Evolutionary conservation across 1,140 invertebrate species (phyloP).

Genomic region (Heterodera schachtii): DNA sequence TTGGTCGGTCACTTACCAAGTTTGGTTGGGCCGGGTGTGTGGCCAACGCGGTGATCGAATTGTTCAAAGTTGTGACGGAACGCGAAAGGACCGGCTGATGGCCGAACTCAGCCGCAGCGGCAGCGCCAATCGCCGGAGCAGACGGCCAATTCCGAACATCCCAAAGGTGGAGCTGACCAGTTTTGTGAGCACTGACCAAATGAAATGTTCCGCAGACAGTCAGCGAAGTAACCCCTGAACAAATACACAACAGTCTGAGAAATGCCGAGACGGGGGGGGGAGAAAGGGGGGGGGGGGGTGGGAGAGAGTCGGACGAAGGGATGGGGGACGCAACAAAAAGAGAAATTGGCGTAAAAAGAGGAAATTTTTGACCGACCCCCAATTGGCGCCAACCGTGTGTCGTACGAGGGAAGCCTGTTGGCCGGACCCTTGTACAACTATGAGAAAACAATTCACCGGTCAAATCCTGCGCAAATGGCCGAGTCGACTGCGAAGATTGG

Average conservation of each 20-base stretch:
- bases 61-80: constrained; percentile 28
- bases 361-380: no score
- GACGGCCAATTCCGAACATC: constrained; percentile 24
- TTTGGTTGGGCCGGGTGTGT: constrained; percentile 37
- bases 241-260: constrained; percentile 7
- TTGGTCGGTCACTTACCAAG: constrained; percentile 15
- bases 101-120: not conserved
- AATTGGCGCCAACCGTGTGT: no score
- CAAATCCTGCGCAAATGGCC: constrained; percentile 21
- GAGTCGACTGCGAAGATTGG: constrained; percentile 13
- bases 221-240: constrained; percentile 21
- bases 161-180: constrained; percentile 35
- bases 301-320: no score
- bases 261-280: no score
- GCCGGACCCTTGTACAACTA: no score
- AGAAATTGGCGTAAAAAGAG: no score
- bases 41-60: constrained; percentile 31
- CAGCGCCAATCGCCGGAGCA: not conserved
- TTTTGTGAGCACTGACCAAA: constrained; percentile 29
- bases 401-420: no score
- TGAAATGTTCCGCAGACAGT: constrained; percentile 4
- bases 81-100: constrained; percentile 18
- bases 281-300: no score
- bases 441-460: not conserved
- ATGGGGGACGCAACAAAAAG: no score